Conservation (phyloP, 2,888 invertebrate genomes). For the Leptinotarsa tumamoca region DNA sequence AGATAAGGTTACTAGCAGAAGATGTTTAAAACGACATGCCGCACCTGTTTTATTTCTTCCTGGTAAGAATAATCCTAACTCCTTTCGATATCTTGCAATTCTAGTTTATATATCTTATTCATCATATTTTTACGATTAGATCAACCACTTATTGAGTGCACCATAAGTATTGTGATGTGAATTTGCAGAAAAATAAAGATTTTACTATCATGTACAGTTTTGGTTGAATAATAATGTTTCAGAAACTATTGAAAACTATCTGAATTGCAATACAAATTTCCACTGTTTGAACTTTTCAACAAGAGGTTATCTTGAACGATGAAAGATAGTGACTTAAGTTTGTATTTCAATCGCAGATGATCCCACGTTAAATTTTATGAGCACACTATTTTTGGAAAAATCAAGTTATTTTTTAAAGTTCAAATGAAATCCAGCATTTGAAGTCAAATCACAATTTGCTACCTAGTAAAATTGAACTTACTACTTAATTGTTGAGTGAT, state of each 20-base stretch:
- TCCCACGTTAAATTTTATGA: background rate
- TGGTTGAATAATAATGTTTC: background rate
- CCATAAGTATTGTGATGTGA: background rate
- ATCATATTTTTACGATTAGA: background rate
- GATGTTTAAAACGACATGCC: background rate
- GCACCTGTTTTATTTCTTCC: conserved; percentile 1
- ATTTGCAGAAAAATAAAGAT: conserved; percentile 2
- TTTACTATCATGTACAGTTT: background rate
- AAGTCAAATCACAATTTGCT: background rate
- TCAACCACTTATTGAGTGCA: background rate
- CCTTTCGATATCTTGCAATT: conserved; percentile 1
- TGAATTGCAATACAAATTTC: too few species aligned
- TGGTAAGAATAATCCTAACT: conserved; percentile 4
- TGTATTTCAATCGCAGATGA: background rate
- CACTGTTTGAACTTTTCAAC: background rate
- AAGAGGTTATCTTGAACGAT: background rate
- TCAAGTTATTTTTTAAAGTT: background rate
- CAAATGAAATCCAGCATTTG: background rate
- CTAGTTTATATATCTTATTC: background rate
- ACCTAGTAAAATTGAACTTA: background rate
- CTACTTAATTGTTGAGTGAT: background rate
- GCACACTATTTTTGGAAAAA: background rate
- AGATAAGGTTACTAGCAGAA: conserved; percentile 14
- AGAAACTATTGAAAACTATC: background rate
- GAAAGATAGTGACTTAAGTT: background rate